Conservation (phyloP, 2,888 invertebrate genomes). For the Cheilosia grossa region DNA sequence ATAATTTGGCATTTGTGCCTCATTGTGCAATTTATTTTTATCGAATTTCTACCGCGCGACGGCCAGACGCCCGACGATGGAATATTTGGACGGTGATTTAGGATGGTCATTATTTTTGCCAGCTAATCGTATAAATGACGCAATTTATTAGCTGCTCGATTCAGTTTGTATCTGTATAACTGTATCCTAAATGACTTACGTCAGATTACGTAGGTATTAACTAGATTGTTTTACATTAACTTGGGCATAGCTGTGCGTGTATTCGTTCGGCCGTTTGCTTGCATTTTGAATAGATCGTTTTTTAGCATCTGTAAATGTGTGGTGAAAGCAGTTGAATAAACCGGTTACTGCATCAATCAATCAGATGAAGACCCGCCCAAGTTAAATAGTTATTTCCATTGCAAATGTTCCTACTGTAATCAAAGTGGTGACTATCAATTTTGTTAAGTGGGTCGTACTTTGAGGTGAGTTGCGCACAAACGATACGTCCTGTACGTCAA, state of each 20-base stretch:
- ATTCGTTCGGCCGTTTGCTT: not conserved
- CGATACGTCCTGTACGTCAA: no score
- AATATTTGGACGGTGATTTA: conserved; percentile 31
- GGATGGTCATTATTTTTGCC: conserved; percentile 33
- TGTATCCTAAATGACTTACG: conserved; percentile 3
- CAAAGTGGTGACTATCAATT: no score
- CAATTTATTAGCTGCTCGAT: conserved; percentile 12
- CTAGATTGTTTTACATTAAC: not conserved
- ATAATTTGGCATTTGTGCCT: conserved; percentile 39
- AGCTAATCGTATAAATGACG: conserved; percentile 12
- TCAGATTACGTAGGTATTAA: not conserved
- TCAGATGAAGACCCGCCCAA: no score
- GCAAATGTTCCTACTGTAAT: no score
- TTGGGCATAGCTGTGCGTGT: not conserved
- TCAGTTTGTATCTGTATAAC: not conserved
- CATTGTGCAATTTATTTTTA: conserved; percentile 30
- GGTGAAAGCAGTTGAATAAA: not conserved
- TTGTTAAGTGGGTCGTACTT: no score
- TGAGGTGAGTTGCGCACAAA: no score
- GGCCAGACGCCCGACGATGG: not conserved
- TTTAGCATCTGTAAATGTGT: not conserved
- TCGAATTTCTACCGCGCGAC: conserved; percentile 2
- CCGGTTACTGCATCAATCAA: no score
- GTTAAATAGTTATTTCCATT: no score
- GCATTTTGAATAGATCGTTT: not conserved